Base-by-base conservation (phyloP, 2,113 vertebrate genomes). In the Notechis scutatus region DNA sequence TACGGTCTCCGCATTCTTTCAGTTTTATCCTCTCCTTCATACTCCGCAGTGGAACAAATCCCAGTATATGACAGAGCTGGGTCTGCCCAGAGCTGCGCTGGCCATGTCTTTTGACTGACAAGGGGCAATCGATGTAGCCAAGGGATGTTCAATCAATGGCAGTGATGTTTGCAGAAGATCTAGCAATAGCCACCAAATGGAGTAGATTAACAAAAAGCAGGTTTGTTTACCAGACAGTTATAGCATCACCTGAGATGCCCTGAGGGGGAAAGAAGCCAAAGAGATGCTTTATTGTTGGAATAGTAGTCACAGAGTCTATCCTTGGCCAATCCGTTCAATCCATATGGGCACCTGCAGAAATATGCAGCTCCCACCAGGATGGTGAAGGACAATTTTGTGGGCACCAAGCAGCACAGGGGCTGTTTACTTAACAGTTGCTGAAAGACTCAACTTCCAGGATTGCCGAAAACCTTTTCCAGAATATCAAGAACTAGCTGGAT, bases 121-220 rank as follows among this genome's bases (percentile, higher is more conserved):
- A 88, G 85, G 85, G 52, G 24, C 15, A 56, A 91, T 88, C 57
- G 26, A 91, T 50, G 0, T 0, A 1, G 26, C 15, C 3, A 5
- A 4, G 86, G 47, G 47, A 59, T 8, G n/a, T 64, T 42, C 93
- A 23, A 45, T 47, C 85, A 23, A 4, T 3, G 8, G n/a, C 29
- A 15, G 0, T 0, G 18, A 91, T 24, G 23, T 56, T 34, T 20
- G 52, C 18, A 0, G 3, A 20, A 18, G 55, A 92, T 90, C 4
- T 0, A 39, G 34, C 7, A 69, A 81, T 64, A 93, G 59, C 15
- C 85, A 74, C 24, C 24, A 6, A 23, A 39, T 54, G 29, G 74
- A 91, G 90, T 91, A 52, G 69, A 91, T 91, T 56, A 55, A 85
- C 23, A 91, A 55, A 85, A 85, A 26, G 50, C 69, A 85, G 90